phyloP scores from a whole-genome alignment of 2,888 invertebrate species.

The Protonemura montana region DNA sequence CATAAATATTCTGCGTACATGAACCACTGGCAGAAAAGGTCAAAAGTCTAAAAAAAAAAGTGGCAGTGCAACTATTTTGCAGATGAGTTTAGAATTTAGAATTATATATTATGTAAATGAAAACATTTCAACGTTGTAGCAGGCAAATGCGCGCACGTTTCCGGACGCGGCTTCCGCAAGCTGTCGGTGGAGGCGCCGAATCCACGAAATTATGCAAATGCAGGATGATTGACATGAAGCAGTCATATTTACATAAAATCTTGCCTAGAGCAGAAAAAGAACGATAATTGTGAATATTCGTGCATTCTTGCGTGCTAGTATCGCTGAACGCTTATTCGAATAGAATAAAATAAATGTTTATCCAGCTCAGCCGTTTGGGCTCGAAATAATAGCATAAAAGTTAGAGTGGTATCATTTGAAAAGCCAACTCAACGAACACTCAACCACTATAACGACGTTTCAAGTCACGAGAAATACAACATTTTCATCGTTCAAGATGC shows the following conservation, averaged over 20 bases:
- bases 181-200: slow-evolving; percentile 8
- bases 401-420: neutral
- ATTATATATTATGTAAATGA: slow-evolving; percentile 20
- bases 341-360: neutral
- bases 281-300: neutral
- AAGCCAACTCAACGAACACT: neutral
- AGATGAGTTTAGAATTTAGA: slow-evolving; percentile 9
- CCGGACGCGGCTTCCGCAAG: neutral
- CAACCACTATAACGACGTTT: too few species aligned
- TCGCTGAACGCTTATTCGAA: neutral
- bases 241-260: neutral
- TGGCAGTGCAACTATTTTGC: neutral
- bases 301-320: neutral
- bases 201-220: neutral
- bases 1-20: slow-evolving; percentile 19
- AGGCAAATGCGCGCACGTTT: neutral
- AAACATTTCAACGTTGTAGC: neutral
- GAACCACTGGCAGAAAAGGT: neutral
- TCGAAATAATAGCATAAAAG: neutral
- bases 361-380: neutral
- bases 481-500: neutral
- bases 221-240: neutral
- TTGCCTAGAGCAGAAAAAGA: neutral
- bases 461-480: too few species aligned
- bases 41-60: slow-evolving; percentile 14